phyloP scores from a whole-genome alignment of 37 sponge, comb jelly and placozoan species.

The Cladorhizidae sp. region DNA sequence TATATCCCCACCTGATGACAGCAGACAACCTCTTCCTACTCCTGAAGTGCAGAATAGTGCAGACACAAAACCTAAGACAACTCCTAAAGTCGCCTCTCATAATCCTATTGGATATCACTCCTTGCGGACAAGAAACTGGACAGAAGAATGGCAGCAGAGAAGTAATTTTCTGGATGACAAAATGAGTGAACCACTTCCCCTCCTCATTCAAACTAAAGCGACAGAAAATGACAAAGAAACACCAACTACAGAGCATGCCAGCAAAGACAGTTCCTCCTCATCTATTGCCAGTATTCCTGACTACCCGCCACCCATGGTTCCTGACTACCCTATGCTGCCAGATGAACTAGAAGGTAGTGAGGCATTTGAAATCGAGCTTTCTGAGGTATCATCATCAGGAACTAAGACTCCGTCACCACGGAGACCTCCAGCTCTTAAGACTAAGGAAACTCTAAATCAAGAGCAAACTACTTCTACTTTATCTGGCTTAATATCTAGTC shows the following conservation, averaged over 20 bases:
- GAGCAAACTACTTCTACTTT: too few relatives aligned
- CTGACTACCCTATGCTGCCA: background rate
- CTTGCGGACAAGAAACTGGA: background rate
- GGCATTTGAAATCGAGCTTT: background rate
- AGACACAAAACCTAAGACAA: background rate
- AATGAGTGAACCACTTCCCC: conserved; percentile 10
- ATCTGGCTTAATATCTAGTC: too few relatives aligned
- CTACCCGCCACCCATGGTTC: background rate
- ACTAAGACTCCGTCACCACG: background rate
- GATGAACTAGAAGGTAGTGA: background rate
- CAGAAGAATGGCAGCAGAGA: background rate
- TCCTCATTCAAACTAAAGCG: background rate
- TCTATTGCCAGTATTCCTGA: background rate
- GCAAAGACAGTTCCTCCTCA: background rate
- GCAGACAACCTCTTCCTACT: background rate
- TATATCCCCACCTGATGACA: background rate
- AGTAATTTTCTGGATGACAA: background rate
- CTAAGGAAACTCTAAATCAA: too few relatives aligned
- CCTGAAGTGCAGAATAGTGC: background rate
- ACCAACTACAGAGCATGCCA: background rate
- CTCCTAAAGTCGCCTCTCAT: too few relatives aligned
- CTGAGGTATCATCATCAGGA: background rate
- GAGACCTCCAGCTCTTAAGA: background rate
- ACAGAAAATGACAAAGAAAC: background rate
- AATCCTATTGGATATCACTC: background rate